A percentile compares a stretch with the other conserved stretches of the same genome.
Conservation (phyloP, 2,797 vertebrate genomes). For the Acanthurus lineatus region DNA sequence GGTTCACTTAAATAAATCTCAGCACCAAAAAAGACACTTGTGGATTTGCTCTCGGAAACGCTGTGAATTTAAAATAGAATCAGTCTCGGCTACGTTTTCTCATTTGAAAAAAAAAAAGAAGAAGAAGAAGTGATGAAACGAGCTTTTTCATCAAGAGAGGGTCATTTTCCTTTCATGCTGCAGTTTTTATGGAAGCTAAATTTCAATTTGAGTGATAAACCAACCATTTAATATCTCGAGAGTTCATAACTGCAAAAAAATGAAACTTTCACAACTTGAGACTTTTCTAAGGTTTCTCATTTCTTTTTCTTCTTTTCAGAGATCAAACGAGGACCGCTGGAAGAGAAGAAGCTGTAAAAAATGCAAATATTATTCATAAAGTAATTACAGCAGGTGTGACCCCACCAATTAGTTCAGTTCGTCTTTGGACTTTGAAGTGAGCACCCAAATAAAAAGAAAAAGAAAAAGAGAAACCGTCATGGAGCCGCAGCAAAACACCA, state of each 20-base stretch:
- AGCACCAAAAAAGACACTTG: conserved; percentile 24
- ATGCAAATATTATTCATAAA: conserved; percentile 56
- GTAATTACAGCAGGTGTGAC: conserved; percentile 54
- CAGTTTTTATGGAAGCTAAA: conserved; percentile 2
- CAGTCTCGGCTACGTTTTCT: conserved; percentile 8
- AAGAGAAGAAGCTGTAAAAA: conserved; percentile 44
- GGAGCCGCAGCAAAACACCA: conserved; percentile 80
- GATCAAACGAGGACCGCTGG: conserved; percentile 42
- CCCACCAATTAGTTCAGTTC: conserved; percentile 38
- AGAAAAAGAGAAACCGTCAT: conserved; percentile 50
- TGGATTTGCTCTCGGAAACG: conserved; percentile 16
- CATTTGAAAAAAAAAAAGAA: conserved; percentile 16
- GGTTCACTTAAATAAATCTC: conserved; percentile 15
- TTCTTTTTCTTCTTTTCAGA: conserved; percentile 47
- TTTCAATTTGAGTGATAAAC: conserved; percentile 23
- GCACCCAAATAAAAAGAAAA: background rate
- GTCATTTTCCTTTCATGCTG: conserved; percentile 10
- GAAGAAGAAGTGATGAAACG: conserved; percentile 25
- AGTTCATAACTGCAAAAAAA: background rate
- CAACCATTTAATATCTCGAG: background rate
- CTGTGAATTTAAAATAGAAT: conserved; percentile 39
- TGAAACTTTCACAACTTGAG: background rate
- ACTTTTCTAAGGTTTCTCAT: background rate
- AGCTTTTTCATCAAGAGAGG: conserved; percentile 14
- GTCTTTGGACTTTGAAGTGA: conserved; percentile 32